Evolutionary conservation across 2,113 vertebrate species (phyloP), one percentile per base, ranked within the genome.

Genomic region (Talpa occidentalis): DNA sequence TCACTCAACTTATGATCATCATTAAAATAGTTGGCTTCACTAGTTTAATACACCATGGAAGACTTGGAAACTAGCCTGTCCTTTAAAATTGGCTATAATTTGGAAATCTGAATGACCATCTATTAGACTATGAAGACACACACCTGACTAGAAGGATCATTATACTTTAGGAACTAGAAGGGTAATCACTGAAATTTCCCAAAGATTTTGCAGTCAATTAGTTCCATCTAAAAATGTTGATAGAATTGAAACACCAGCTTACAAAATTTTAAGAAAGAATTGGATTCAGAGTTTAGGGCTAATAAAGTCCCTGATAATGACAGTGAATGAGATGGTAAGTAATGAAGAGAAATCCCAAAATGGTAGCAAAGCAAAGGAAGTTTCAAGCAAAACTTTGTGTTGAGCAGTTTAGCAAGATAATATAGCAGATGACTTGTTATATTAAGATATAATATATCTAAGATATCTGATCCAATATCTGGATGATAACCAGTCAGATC

Each of bases 391-490:
- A 12, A 16, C 6, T 88, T 92, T 22, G 47, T 22, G 37, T 21
- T 12, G 26, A 22, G 0, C 35, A 54, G 24, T 15, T 72, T 79
- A 11, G 2, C 10, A 26, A 9, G 35, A 3, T 54, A 77, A 12
- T 17, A 52, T 35, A 14, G 15, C 26, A 88, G 5, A 32, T 37
- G 26, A 2, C 5, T 84, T n/a, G 56, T 77, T 17, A 21, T 9
- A 49, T 24, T 1, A 0, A 26, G 28, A n/a, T n/a, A 12, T 1
- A 0, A 26, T 26, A n/a, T n/a, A 12, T 60, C 81, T 72, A 14
- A 28, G 1, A 19, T 90, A 42, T 30, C 26, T 81, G 19, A 83
- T 60, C 26, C 37, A 42, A 10, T n/a, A 83, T 64, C 10, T 52
- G 17, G 9, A 35, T 12, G 21, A 74, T 5, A 3, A 3, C 26